A percentile compares a stretch with the other conserved stretches of the same genome.
These are phyloP conservation scores for Notothenia rossii DNA, from an alignment of 2,113 vertebrate genomes.

Conservation along the genomic window DNA sequence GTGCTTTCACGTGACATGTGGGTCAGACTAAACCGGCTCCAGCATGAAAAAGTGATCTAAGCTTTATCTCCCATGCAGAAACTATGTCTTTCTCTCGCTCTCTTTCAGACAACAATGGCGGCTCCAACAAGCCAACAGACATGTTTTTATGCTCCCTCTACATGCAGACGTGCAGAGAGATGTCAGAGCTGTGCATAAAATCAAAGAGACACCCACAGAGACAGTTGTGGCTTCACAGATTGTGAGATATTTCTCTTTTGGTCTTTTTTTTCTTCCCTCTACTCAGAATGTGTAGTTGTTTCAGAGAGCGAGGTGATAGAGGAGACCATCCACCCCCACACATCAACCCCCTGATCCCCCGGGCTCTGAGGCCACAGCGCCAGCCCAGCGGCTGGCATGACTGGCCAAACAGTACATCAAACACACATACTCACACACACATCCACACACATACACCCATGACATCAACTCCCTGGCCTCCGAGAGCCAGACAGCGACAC, in stretches of 20 bases:
- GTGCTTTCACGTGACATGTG: constrained; percentile 73
- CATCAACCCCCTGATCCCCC: constrained; percentile 63
- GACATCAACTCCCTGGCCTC: constrained; percentile 76
- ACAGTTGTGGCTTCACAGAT: constrained; percentile 66
- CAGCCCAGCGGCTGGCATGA: constrained; percentile 60
- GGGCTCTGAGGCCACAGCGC: constrained; percentile 56
- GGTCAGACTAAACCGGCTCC: constrained; percentile 63
- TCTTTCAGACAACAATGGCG: constrained; percentile 65
- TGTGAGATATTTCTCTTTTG: constrained; percentile 40
- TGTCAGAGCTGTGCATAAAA: constrained; percentile 68
- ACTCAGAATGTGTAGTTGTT: constrained; percentile 32
- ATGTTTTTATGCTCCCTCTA: constrained; percentile 54
- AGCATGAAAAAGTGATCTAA: constrained; percentile 65
- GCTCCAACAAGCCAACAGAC: constrained; percentile 59
- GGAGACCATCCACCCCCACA: constrained; percentile 64
- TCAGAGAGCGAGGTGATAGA: constrained; percentile 63
- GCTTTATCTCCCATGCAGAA: constrained; percentile 54
- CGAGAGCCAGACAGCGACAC: constrained; percentile 56
- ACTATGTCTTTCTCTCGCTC: constrained; percentile 17
- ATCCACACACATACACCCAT: constrained; percentile 60
- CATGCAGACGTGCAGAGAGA: constrained; percentile 49
- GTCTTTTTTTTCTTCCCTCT: constrained; percentile 1
- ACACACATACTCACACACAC: constrained; percentile 46
- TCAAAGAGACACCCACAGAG: constrained; percentile 56
- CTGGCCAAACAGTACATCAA: constrained; percentile 70